Conservation (phyloP, 2,113 vertebrate species). For the Syrrhaptes paradoxus region DNA sequence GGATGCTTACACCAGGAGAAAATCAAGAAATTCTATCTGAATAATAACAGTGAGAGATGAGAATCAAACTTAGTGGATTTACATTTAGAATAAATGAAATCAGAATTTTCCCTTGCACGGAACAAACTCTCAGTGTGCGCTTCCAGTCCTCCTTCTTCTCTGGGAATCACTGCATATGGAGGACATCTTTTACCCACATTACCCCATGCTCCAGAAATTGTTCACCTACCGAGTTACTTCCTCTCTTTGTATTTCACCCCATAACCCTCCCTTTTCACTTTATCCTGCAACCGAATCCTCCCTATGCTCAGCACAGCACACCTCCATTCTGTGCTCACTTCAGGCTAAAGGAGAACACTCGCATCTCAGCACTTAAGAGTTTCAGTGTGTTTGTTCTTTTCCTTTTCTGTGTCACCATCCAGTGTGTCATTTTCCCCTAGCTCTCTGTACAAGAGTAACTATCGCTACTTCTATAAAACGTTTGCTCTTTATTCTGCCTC, state of each 20-base stretch:
- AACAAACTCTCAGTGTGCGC: not conserved
- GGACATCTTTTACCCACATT: not conserved
- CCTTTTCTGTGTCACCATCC: not conserved
- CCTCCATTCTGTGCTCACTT: not conserved
- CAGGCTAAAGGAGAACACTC: not conserved
- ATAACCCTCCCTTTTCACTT: not conserved
- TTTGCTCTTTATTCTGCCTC: slow-evolving; percentile 23
- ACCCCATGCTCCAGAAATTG: not conserved
- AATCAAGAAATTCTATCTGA: not conserved
- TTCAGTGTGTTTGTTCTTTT: not conserved
- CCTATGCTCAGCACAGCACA: not conserved
- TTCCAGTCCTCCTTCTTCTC: not conserved
- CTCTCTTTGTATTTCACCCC: not conserved
- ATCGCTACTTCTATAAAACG: not conserved
- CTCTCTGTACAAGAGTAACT: not conserved
- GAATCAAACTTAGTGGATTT: not conserved
- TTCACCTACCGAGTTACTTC: not conserved
- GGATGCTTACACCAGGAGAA: not conserved
- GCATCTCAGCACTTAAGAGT: not conserved
- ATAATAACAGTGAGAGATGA: not conserved
- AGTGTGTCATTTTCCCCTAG: not conserved
- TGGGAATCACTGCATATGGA: not conserved
- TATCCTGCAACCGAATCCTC: not conserved
- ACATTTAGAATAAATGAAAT: not conserved
- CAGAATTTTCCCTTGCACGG: not conserved